Evolutionary conservation across 2,888 invertebrate genomes (phyloP), one percentile per base, ranked within the genome.

Genomic region (Pecten maximus): DNA sequence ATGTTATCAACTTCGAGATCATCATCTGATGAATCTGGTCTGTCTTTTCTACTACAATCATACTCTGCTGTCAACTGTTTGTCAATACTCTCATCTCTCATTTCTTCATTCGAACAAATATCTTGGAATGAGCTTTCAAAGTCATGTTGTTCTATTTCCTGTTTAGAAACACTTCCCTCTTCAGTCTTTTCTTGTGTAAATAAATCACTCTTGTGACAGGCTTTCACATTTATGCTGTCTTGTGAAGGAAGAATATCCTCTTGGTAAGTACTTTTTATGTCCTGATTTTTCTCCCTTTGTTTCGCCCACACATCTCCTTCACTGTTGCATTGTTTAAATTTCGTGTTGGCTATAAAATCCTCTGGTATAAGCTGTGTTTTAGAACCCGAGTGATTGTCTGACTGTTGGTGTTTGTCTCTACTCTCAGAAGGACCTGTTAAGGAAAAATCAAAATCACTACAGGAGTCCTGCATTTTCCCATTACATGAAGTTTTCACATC

Each of bases 1-100:
- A 39, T 87, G 23, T 54, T 88, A 44, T 89, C 60, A 40, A 19
- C 50, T 35, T 86, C 74, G 8, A 86, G 50, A 28, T 89, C 89
- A 89, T 87, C 40, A 10, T 89, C 87, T 88, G 35, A 40, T 4
- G 23, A 88, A 88, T 40, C 44, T 28, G 28, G 48, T 35, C 8
- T 28, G 4, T 44, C 40, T 88, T 48, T 28, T 19, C 4, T 28
- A 1, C 23, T 50, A 28, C 40, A 48, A 35, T 88, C 44, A 48
- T 15, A 28, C 44, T 10, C 28, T 74, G 28, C 74, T 74, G 74
- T 23, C 74, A 74, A 12, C 4, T 74, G 4, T 28, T 40, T 40
- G 4, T 88, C 23, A 23, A 44, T 88, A 23, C 28, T 44, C 88
- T 88, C 23, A 40, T 15, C 19, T 88, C n/a, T 0, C n/a, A 44